Base-by-base conservation (phyloP, 2,797 vertebrate genomes). In the Manis crassicaudata region DNA sequence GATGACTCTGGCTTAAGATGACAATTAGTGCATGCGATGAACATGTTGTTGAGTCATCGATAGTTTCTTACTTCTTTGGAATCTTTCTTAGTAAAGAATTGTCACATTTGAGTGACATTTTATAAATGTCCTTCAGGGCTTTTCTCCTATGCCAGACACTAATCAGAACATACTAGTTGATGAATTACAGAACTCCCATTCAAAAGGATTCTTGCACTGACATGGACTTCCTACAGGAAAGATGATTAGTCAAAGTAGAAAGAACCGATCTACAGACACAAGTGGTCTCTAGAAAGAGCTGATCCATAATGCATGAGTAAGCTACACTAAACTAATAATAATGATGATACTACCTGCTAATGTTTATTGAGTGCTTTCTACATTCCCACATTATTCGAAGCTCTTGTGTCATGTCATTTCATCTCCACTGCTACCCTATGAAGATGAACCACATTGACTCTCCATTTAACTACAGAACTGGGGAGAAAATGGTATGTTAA, bases 71-170 rank as follows among this genome's bases (percentile, higher is more conserved):
- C 35, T 67, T 80, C 84, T 76, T 63, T 46, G 37, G 21, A 88
- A n/a, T 86, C 62, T 85, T 94, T 62, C 27, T 88, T 60, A 76
- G 63, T 88, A 90, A 87, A 93, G 27, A 92, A 95, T 52, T 77
- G 67, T 56, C 29, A 77, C 60, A 80, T 50, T 43, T 90, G 32
- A 90, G 52, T 80, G 65, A 43, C 62, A 89, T 75, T 92, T 87
- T 77, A 50, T 29, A 95, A 90, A 72, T 81, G 46, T 85, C 65
- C 50, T 85, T 83, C 67, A 56, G 43, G 58, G 32, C 35, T 54
- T 79, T 88, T 56, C 10, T 54, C 18, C 18, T 89, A 2, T 87
- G 68, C 25, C 60, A 87, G 76, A 79, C 43, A 87, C 37, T 90
- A 60, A 75, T 76, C 46, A 82, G 94, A 95, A 92, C 68, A 92